Conservation (phyloP, 1,140 invertebrate genomes). For the Drosophila parvula region DNA sequence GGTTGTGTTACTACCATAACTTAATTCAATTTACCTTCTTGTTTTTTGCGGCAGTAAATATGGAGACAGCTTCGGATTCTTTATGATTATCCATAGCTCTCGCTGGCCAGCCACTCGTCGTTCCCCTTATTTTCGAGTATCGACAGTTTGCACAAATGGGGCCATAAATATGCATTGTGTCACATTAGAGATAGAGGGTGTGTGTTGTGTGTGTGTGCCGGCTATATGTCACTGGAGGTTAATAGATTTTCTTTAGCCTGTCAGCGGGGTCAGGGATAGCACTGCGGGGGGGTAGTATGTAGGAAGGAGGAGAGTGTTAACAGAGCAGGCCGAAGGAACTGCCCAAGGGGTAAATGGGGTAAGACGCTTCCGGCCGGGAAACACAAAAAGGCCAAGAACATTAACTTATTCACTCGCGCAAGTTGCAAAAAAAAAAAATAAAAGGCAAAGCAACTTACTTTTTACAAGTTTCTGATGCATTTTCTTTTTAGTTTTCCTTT, state of each 20-base stretch:
- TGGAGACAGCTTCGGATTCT: constrained; percentile 19
- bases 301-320: background rate
- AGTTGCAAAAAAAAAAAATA: no score
- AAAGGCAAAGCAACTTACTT: no score
- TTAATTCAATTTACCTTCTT: constrained; percentile 27
- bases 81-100: constrained; percentile 45
- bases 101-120: constrained; percentile 9
- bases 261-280: constrained; percentile 58
- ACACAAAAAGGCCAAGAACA: constrained; percentile 17
- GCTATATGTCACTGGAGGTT: constrained; percentile 77
- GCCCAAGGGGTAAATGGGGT: constrained; percentile 30
- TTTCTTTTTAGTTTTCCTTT: no score
- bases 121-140: constrained; percentile 28
- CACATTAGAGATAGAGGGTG: constrained; percentile 61
- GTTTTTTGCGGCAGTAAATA: constrained; percentile 8
- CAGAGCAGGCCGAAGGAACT: background rate
- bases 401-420: constrained; percentile 11
- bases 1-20: background rate
- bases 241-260: constrained; percentile 81
- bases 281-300: background rate
- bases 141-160: constrained; percentile 60
- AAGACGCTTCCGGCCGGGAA: constrained; percentile 24
- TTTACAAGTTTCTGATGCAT: no score
- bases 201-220: constrained; percentile 33
- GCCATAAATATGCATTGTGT: constrained; percentile 82